Conservation (phyloP, 2,888 invertebrate genomes). For the Pseudanteris insignis region DNA sequence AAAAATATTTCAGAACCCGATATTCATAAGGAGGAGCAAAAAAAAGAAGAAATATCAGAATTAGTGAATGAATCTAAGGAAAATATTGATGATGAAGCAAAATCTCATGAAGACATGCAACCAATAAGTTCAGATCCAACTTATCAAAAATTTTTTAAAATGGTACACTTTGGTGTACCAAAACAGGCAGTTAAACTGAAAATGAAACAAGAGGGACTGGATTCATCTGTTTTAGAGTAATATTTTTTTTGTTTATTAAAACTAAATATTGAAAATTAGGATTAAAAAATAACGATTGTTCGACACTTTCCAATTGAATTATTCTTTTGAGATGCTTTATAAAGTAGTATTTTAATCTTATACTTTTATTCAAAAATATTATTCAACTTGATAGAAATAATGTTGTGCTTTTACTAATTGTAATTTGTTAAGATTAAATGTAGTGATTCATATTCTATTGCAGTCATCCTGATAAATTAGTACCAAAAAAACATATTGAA, state of each 20-base stretch:
- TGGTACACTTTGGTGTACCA: conserved; percentile 91
- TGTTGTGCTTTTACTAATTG: too few species aligned
- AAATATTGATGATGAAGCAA: conserved; percentile 13
- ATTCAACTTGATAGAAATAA: background rate
- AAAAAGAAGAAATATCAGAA: conserved; percentile 20
- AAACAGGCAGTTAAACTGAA: conserved; percentile 82
- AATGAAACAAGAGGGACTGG: conserved; percentile 83
- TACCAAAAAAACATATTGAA: conserved; percentile 47
- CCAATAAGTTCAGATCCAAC: conserved; percentile 70
- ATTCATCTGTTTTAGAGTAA: conserved; percentile 78
- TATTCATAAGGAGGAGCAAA: too few species aligned
- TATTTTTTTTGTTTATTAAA: too few species aligned
- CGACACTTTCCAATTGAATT: too few species aligned
- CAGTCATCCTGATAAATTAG: conserved; percentile 54
- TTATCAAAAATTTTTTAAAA: conserved; percentile 84
- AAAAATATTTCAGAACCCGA: too few species aligned
- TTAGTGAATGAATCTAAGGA: conserved; percentile 50
- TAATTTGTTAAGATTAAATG: too few species aligned
- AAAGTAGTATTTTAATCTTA: too few species aligned
- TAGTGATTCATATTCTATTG: too few species aligned
- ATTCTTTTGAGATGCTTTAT: too few species aligned
- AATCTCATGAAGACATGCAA: conserved; percentile 41
- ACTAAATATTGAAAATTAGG: background rate
- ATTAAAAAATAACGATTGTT: too few species aligned
- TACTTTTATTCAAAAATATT: too few species aligned